phyloP scores from a whole-genome alignment of 2,888 invertebrate genomes.

The Morpho achilles region DNA sequence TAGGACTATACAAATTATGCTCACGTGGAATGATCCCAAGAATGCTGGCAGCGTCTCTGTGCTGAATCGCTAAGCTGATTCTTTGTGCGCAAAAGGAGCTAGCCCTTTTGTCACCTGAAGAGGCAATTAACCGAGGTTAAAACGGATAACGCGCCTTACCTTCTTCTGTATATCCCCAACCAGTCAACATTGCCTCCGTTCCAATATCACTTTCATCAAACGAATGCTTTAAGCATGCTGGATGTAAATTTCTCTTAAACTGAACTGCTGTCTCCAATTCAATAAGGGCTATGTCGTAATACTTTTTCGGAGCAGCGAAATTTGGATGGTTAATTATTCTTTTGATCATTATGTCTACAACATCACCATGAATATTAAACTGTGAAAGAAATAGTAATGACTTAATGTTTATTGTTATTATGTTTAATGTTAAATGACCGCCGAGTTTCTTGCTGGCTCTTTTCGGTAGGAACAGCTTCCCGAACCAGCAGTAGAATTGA shows the following conservation, averaged over 20 bases:
- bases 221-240: conserved; percentile 51
- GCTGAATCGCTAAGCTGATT: too few species aligned
- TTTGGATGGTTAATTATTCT: conserved; percentile 45
- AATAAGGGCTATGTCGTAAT: conserved; percentile 55
- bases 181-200: conserved; percentile 40
- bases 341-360: conserved; percentile 38
- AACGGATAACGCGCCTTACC: conserved; percentile 31
- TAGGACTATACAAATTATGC: too few species aligned
- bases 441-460: too few species aligned
- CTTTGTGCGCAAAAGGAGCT: too few species aligned
- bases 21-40: too few species aligned
- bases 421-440: too few species aligned
- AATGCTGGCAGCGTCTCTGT: too few species aligned
- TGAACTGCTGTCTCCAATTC: conserved; percentile 37
- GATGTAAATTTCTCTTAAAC: conserved; percentile 42
- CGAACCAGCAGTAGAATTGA: too few species aligned
- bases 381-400: conserved; percentile 8
- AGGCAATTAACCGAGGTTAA: too few species aligned
- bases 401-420: too few species aligned
- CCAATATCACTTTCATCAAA: conserved; percentile 34
- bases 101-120: too few species aligned
- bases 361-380: conserved; percentile 18
- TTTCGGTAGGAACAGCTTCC: too few species aligned
- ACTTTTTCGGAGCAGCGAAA: conserved; percentile 46
- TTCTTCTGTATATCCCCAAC: conserved; percentile 52